These are phyloP conservation scores for Dascillus cervinus DNA, from an alignment of 2,888 invertebrate species.

Conservation along the genomic window DNA sequence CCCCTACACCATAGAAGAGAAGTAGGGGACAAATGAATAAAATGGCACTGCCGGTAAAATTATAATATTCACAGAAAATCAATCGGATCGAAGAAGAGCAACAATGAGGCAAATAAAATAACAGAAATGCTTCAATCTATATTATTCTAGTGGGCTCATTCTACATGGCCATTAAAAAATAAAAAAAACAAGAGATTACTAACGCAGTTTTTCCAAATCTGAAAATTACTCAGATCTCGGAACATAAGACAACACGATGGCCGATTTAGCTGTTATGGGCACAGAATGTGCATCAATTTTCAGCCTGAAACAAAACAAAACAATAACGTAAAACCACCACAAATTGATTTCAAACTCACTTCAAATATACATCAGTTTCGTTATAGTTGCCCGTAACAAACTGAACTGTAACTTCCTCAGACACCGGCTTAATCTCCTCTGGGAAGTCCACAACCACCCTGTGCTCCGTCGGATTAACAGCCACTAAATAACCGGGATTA, in stretches of 20 bases:
- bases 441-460: slow-evolving; percentile 51
- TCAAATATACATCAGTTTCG: slow-evolving; percentile 39
- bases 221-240: too few species aligned
- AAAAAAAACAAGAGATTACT: too few species aligned
- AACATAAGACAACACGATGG: slow-evolving; percentile 63
- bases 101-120: too few species aligned
- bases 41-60: too few species aligned
- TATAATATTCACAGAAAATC: too few species aligned
- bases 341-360: slow-evolving; percentile 31
- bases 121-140: too few species aligned
- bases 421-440: slow-evolving; percentile 36
- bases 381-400: slow-evolving; percentile 49
- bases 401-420: slow-evolving; percentile 55
- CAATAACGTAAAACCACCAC: slow-evolving; percentile 6
- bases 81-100: too few species aligned
- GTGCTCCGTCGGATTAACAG: slow-evolving; percentile 55
- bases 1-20: too few species aligned
- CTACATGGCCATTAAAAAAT: too few species aligned
- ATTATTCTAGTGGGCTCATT: too few species aligned
- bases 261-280: slow-evolving; percentile 53
- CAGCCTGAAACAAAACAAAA: slow-evolving; percentile 44
- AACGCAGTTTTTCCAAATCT: too few species aligned
- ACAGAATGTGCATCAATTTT: slow-evolving; percentile 51
- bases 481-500: slow-evolving; percentile 67
- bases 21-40: too few species aligned